Evolutionary conservation across 2,888 invertebrate species (phyloP).

Genomic region (Stenichneumon culpator): DNA sequence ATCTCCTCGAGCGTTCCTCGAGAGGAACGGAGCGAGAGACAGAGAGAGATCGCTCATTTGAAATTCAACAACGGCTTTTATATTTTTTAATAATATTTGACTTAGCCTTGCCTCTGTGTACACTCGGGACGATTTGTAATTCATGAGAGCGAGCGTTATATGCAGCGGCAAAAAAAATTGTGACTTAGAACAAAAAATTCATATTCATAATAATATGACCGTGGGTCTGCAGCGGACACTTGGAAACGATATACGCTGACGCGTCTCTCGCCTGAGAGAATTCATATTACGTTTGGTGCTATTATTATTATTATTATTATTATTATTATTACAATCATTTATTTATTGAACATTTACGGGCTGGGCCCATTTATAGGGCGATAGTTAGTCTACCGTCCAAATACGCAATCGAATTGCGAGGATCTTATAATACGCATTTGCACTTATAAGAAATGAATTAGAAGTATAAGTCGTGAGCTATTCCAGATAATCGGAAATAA

Average conservation of each 20-base stretch:
- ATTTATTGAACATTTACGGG: no score
- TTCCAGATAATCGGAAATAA: no score
- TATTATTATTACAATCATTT: no score
- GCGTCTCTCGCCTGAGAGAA: neutral
- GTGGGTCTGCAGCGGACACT: neutral
- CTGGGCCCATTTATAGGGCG: no score
- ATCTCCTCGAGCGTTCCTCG: neutral
- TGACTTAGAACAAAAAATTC: slow-evolving; percentile 21
- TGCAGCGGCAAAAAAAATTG: slow-evolving; percentile 29
- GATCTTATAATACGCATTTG: no score
- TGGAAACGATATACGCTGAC: neutral
- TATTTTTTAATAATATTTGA: slow-evolving; percentile 73
- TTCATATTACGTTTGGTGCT: neutral
- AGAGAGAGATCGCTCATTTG: slow-evolving; percentile 58
- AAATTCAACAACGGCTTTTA: slow-evolving; percentile 66
- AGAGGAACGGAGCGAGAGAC: neutral
- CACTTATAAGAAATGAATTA: no score
- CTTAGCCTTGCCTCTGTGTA: slow-evolving; percentile 71
- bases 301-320: neutral
- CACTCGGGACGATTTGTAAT: slow-evolving; percentile 67
- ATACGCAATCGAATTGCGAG: no score
- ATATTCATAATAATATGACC: neutral
- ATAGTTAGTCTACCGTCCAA: no score
- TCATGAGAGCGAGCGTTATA: slow-evolving; percentile 62
- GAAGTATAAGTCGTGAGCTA: no score